Base-by-base conservation (phyloP, 2,113 vertebrate species). In the Callipepla squamata region DNA sequence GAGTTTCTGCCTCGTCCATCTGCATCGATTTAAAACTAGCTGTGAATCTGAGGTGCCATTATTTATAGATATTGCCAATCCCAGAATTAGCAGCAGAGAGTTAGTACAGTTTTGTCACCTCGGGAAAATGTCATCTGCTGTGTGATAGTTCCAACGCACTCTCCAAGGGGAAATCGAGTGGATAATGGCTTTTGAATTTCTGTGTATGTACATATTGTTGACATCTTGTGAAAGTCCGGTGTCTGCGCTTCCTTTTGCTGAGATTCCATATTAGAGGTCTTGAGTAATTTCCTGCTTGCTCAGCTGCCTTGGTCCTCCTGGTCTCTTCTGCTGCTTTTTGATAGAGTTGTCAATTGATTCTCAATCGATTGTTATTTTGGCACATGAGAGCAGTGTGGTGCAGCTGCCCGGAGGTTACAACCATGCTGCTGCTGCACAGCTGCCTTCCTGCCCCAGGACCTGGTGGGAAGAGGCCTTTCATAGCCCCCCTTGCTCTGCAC, bases 31-130 rank as follows among this genome's bases (percentile, higher is more conserved):
- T 96, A 96, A 94, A 92, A 55, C 79, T 45, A 58, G 76, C 79
- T 45, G 3, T 25, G 68, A 58, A 76, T 66, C 61, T 0, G 47
- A 96, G 94, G 87, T 83, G 82, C 89, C 74, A 81, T 67, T 96
- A 95, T 96, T 96, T 92, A 94, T 95, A 95, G 93, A 47, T 34
- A 14, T 47, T 59, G 69, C 90, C 95, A 91, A 91, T 91, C 93
- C 91, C 69, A 58, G 73, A 85, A 51, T 91, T 90, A 94, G 87
- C 85, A 47, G 42, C 15, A 5, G 17, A 51, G 93, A 83, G 93
- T 26, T 84, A 66, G 59, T 63, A 68, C 0, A 0, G 62, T 87
- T 93, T 74, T 92, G 69, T 95, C 93, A 90, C 92, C 69, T 94
- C 81, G 20, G 73, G 87, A 92, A 75, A 68, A 80, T 62, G 68